Base-by-base conservation (phyloP, 30 jellyfish, hydroid and myxozoan species). In the Mastigias papua region DNA sequence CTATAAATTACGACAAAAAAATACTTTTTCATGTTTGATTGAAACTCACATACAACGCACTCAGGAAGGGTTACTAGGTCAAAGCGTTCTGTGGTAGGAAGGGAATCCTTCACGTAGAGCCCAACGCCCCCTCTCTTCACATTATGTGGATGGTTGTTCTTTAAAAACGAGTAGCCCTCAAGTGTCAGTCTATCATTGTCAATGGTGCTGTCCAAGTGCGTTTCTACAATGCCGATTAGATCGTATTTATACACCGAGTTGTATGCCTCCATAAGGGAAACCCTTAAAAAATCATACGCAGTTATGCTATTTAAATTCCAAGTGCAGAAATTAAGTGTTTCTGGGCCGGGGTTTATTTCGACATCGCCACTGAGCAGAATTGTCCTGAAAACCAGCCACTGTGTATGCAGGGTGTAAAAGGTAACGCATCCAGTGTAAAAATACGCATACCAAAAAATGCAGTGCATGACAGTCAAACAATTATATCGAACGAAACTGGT, bases 301-400 rank as follows among this genome's bases (percentile, higher is more conserved):
- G 94, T 48, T 69, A 73, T 73, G 66, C 88, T 81, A 69, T 81
- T 81, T 67, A 85, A 78, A 57, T 85, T 85, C 94, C 88, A 85
- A 20, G 82, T 70, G 88, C 88, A 57, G 54, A 73, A 85, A 62
- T 85, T 50, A 29, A 85, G 73, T 34, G 88, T 48, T 60, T 85
- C 94, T 20, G 88, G 94, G 54, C 94, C 94, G 64, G 94, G 88
- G 63, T 85, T 85, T 29, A 80, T 48, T 73, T 85, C 94, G 7
- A 85, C 94, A 85, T 85, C 88, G 66, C 94, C 75, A 71, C 94
- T 85, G 46, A 85, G 86, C 88, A 85, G 78, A 67, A 85, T 72
- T 28, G 82, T 67, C 78, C 67, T 85, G 74, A 85, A 73, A 73
- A 73, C 75, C 82, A 72, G 46, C 94, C 91, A 81, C 65, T 81